These are phyloP conservation scores for Acyrthosiphon pisum DNA, from an alignment of 1,140 invertebrate genomes.

Conservation along the genomic window DNA sequence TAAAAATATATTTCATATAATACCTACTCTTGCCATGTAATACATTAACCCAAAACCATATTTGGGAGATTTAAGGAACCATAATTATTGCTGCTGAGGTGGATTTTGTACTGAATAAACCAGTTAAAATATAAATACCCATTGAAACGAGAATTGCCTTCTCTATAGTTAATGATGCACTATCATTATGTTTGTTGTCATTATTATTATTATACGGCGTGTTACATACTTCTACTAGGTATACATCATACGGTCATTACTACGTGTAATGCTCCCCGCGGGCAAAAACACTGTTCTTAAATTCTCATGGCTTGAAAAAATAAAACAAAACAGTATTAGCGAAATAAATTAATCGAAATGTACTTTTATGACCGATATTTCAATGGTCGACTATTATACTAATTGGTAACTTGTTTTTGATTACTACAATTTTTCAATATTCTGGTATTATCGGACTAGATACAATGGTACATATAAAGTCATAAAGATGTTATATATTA, in stretches of 20 bases:
- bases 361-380: background rate
- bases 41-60: background rate
- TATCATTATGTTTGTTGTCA: conserved; percentile 34
- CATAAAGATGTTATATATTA: background rate
- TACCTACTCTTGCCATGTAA: background rate
- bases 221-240: background rate
- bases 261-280: background rate
- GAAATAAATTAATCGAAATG: background rate
- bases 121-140: conserved; percentile 28
- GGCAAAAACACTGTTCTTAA: background rate
- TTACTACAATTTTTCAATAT: background rate
- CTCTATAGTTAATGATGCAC: background rate
- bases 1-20: background rate
- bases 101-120: background rate
- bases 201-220: conserved; percentile 1
- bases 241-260: background rate
- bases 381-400: background rate
- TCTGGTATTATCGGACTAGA: background rate
- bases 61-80: background rate
- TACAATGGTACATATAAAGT: background rate
- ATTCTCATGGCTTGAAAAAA: background rate
- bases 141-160: conserved; percentile 5
- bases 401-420: background rate
- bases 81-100: background rate
- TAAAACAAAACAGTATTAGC: background rate